phyloP scores from a whole-genome alignment of 1,140 invertebrate species.

The Bombus picipes region DNA sequence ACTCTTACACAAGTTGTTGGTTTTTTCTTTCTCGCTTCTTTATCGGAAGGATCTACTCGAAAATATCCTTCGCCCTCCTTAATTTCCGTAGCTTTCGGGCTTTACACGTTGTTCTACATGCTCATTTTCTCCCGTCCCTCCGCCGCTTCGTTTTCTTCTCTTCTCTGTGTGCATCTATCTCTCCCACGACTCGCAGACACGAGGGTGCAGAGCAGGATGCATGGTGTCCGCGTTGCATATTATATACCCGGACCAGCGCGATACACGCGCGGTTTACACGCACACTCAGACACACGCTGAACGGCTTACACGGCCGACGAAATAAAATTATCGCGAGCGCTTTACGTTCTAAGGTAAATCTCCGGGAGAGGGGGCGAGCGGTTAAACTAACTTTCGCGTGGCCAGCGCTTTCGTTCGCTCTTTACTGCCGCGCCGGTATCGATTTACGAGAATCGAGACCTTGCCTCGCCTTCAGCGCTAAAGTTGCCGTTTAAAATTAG shows the following conservation, averaged over 20 bases:
- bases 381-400: slow-evolving; percentile 33
- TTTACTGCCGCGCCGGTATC: slow-evolving; percentile 15
- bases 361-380: background rate
- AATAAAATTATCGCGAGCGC: slow-evolving; percentile 53
- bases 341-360: slow-evolving; percentile 50
- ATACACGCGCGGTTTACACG: slow-evolving; percentile 34
- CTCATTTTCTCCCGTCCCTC: background rate
- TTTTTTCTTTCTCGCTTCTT: background rate
- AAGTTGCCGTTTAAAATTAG: background rate
- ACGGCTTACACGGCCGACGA: slow-evolving; percentile 45
- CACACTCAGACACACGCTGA: slow-evolving; percentile 29
- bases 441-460: slow-evolving; percentile 35
- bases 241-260: slow-evolving; percentile 27
- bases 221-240: slow-evolving; percentile 31
- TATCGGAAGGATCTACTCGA: background rate
- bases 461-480: background rate
- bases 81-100: background rate
- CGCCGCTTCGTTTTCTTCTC: background rate
- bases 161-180: background rate
- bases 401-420: slow-evolving; percentile 11
- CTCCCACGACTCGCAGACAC: background rate
- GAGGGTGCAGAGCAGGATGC: slow-evolving; percentile 3
- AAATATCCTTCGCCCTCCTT: background rate
- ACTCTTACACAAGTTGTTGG: background rate
- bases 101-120: background rate